Percentiles rank a stretch among this genome's conserved stretches.
Evolutionary conservation across 1,140 invertebrate species (phyloP).

Genomic region (Planococcus citri): DNA sequence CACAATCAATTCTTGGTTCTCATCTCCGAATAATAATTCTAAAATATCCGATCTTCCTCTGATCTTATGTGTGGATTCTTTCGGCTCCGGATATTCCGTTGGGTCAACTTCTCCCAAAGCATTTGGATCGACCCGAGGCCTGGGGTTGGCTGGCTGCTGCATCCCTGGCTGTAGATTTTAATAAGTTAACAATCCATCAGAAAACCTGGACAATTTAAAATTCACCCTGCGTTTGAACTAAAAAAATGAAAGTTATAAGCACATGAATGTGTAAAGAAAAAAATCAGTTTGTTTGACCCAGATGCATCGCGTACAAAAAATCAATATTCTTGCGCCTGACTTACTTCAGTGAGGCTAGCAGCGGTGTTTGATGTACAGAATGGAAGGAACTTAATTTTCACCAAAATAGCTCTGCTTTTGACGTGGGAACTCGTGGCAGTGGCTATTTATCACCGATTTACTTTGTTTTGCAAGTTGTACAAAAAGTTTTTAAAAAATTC

Average conservation of each 20-base stretch:
- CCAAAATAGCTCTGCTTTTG: too few species aligned
- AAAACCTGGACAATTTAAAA: too few species aligned
- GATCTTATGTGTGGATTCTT: constrained; percentile 79
- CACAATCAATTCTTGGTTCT: constrained; percentile 78
- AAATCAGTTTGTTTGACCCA: not conserved
- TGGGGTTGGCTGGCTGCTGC: constrained; percentile 23
- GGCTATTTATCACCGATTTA: too few species aligned
- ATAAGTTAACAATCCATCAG: too few species aligned
- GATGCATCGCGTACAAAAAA: not conserved
- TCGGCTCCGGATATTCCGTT: constrained; percentile 55
- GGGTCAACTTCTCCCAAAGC: constrained; percentile 64
- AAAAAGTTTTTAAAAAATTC: too few species aligned
- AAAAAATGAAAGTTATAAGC: not conserved
- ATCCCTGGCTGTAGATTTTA: too few species aligned
- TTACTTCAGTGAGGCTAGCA: not conserved
- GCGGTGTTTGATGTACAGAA: too few species aligned
- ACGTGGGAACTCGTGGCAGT: too few species aligned
- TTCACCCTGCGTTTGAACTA: too few species aligned
- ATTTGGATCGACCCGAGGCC: constrained; percentile 58
- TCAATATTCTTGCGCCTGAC: not conserved
- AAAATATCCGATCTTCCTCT: constrained; percentile 68
- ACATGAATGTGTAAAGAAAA: not conserved
- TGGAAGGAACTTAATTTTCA: too few species aligned
- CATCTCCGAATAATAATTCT: constrained; percentile 66
- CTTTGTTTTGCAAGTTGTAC: too few species aligned